phyloP scores from a whole-genome alignment of 2,888 invertebrate species.

The Neoaliturus tenellus region DNA sequence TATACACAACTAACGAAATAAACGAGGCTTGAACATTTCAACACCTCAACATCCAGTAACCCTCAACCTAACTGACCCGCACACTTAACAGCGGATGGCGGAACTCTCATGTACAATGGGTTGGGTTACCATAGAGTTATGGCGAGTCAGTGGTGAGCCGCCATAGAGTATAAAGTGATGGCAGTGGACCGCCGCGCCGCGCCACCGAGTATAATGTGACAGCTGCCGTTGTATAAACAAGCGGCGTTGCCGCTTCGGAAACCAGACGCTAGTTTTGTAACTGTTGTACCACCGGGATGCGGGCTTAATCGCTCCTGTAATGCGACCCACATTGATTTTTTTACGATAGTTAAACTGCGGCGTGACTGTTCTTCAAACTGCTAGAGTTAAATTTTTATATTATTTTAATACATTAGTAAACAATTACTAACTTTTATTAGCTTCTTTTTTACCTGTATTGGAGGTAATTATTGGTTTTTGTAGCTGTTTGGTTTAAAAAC shows the following conservation, averaged over 20 bases:
- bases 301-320: conserved; percentile 9
- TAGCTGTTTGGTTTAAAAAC: too few relatives aligned
- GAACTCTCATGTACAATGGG: background rate
- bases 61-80: too few relatives aligned
- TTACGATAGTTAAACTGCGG: too few relatives aligned
- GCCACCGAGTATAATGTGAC: conserved; percentile 30
- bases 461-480: too few relatives aligned
- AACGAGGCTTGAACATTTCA: too few relatives aligned
- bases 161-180: conserved; percentile 28
- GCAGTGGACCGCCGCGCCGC: background rate
- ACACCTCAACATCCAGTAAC: too few relatives aligned
- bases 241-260: conserved; percentile 2
- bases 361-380: too few relatives aligned
- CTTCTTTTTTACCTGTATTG: too few relatives aligned
- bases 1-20: too few relatives aligned
- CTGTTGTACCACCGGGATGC: background rate
- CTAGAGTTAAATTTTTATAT: too few relatives aligned
- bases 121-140: conserved; percentile 24
- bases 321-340: background rate
- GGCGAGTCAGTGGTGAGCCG: background rate
- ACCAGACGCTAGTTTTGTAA: conserved; percentile 17
- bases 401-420: too few relatives aligned
- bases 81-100: background rate
- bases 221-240: conserved; percentile 24
- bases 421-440: too few relatives aligned